Evolutionary conservation across 2,113 vertebrate genomes (phyloP), one percentile per base, ranked within the genome.

Genomic region (Butorides virescens): DNA sequence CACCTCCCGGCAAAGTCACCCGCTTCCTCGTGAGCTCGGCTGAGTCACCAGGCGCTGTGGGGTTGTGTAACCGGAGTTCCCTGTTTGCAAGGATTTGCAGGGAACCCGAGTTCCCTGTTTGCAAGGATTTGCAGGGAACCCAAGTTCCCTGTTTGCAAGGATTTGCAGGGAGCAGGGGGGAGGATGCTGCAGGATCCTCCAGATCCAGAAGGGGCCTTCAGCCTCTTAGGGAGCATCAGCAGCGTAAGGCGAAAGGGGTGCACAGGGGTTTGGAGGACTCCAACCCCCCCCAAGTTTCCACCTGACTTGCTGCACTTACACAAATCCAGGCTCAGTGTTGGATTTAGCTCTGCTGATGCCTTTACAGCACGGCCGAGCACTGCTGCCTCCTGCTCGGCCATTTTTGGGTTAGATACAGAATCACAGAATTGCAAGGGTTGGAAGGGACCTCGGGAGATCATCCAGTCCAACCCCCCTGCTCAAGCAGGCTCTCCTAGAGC

Each of bases 341-440:
- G 50, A 32, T 89, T 85, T 71, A 72, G 15, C 34, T 76, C 74
- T 77, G 58, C 30, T 22, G 55, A 18, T 62, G 52, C 5, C 42
- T 39, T 21, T 18, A 22, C 1, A 6, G 36, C 73, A 23, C 0
- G 2, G 49, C 20, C 3, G 5, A 58, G 52, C 0, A 1, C 29
- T 80, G 39, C n/a, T 81, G 19, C 7, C 19, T 71, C 34, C 65
- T 39, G 8, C 50, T 59, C 0, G 0, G 14, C 13, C 1, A 1
- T 3, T 88, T 76, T 66, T 4, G n/a, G 26, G 36, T 34, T 49
- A 37, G 30, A 30, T 75, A 42, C 39, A 42, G 39, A 42, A 13
- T 42, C 39, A 42, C 39, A 42, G 39, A 42, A 42, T 42, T 5
- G 13, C 39, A 42, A 42, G 39, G 39, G 39, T 42, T 42, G 39